phyloP scores from a whole-genome alignment of 53 echinoderm and acorn worm species.

The Temnopleurus reevesii region DNA sequence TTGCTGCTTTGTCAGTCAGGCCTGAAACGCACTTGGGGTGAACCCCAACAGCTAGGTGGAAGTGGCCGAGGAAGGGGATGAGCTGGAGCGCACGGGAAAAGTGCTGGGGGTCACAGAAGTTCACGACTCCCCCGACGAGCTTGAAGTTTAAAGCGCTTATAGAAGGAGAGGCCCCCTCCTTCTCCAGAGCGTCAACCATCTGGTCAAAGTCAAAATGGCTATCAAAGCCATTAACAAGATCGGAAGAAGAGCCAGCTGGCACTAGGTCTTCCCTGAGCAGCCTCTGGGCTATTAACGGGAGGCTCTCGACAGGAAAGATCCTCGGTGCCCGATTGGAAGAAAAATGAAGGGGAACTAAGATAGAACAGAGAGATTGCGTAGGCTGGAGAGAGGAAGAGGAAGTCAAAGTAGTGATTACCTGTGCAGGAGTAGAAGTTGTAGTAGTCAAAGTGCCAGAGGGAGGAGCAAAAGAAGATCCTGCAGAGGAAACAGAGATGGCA shows the following conservation, averaged over 20 bases:
- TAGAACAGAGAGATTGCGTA: neutral
- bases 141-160: neutral
- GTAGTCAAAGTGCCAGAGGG: neutral
- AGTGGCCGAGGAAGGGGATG: neutral
- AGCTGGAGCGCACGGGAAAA: neutral
- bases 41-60: neutral
- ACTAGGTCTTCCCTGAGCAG: neutral
- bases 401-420: no score
- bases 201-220: conserved; percentile 61
- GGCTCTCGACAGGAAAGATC: neutral
- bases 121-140: conserved; percentile 35
- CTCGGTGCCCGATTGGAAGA: neutral
- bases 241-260: neutral
- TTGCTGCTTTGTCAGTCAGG: neutral
- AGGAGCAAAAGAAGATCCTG: neutral
- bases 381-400: neutral
- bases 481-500: neutral
- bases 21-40: neutral
- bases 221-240: conserved; percentile 12
- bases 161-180: neutral
- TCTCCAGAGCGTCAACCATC: conserved; percentile 5
- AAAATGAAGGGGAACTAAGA: neutral
- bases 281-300: neutral
- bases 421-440: neutral
- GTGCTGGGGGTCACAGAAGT: conserved; percentile 56